phyloP scores from a whole-genome alignment of 37 sponge, comb jelly and placozoan species.

The Tethya wilhelma region DNA sequence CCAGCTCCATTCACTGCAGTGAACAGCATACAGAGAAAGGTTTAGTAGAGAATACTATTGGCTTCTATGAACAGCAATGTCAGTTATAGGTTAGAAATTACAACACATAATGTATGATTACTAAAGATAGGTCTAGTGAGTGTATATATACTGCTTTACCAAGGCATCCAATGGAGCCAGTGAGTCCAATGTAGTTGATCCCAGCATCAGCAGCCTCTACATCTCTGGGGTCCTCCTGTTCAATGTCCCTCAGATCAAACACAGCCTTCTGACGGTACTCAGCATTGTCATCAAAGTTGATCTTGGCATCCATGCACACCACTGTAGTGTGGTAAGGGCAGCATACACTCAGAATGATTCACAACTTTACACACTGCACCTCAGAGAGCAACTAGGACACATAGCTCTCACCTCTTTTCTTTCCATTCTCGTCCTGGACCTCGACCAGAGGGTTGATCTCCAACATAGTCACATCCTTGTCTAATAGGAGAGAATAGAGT shows the following conservation, averaged over 20 bases:
- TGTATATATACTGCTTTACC: slow-evolving; percentile 45
- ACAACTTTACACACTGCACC: neutral
- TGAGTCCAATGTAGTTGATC: slow-evolving; percentile 90
- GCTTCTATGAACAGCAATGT: neutral
- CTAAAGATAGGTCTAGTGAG: neutral
- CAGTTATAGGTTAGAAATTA: no score
- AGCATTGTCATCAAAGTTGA: slow-evolving; percentile 96
- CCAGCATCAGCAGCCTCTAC: slow-evolving; percentile 85
- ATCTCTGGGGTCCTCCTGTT: slow-evolving; percentile 93
- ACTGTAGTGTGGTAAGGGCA: slow-evolving; percentile 51
- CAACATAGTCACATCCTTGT: slow-evolving; percentile 83
- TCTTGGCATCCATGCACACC: slow-evolving; percentile 94
- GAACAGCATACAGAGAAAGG: neutral
- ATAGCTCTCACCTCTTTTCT: slow-evolving; percentile 31
- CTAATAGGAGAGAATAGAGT: slow-evolving; percentile 82
- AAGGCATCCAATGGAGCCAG: slow-evolving; percentile 94
- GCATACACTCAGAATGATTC: neutral
- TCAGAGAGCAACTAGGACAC: no score
- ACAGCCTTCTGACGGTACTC: slow-evolving; percentile 84
- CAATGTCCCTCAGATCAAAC: slow-evolving; percentile 81
- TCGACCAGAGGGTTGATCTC: slow-evolving; percentile 95
- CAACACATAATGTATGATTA: no score
- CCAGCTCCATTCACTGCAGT: slow-evolving; percentile 95
- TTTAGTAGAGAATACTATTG: neutral
- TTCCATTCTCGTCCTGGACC: slow-evolving; percentile 46